A percentile compares a stretch with the other conserved stretches of the same genome.
Evolutionary conservation across 2,888 invertebrate genomes (phyloP).

Genomic region (Spialia ferax): DNA sequence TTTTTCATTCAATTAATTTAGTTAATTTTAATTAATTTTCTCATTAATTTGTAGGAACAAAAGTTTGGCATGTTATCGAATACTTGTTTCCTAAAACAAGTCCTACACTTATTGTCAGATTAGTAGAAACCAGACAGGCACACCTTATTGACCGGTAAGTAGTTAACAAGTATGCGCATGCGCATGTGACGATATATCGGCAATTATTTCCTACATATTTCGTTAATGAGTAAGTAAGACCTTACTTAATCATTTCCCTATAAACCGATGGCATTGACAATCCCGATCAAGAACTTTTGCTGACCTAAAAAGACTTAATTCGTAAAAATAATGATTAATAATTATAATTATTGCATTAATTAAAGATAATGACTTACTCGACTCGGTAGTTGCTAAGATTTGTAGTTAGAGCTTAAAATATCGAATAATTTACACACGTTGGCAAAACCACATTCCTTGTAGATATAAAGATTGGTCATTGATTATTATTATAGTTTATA

Average conservation of each 20-base stretch:
- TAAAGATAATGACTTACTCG: neutral
- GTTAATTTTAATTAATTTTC: too few relatives aligned
- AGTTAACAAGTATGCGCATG: too few relatives aligned
- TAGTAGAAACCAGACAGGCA: too few relatives aligned
- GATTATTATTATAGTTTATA: too few relatives aligned
- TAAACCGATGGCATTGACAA: constrained; percentile 16
- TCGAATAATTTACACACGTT: neutral
- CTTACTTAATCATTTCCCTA: constrained; percentile 20
- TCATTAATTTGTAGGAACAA: too few relatives aligned
- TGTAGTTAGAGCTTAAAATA: neutral
- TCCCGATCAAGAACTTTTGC: constrained; percentile 1
- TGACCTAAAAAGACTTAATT: constrained; percentile 5
- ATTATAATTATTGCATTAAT: neutral
- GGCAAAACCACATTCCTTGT: neutral
- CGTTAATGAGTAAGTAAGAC: constrained; percentile 27
- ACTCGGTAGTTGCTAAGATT: too few relatives aligned
- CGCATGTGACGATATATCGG: neutral
- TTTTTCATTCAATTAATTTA: too few relatives aligned
- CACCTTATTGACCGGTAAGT: too few relatives aligned
- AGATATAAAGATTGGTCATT: too few relatives aligned
- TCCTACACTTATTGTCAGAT: too few relatives aligned
- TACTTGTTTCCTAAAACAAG: too few relatives aligned
- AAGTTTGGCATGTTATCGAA: too few relatives aligned
- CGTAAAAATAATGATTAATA: neutral
- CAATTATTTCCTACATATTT: constrained; percentile 30